A percentile compares a stretch with the other conserved stretches of the same genome.
Evolutionary conservation across 1,140 invertebrate species (phyloP).

Genomic region (Drosophila neocordata): DNA sequence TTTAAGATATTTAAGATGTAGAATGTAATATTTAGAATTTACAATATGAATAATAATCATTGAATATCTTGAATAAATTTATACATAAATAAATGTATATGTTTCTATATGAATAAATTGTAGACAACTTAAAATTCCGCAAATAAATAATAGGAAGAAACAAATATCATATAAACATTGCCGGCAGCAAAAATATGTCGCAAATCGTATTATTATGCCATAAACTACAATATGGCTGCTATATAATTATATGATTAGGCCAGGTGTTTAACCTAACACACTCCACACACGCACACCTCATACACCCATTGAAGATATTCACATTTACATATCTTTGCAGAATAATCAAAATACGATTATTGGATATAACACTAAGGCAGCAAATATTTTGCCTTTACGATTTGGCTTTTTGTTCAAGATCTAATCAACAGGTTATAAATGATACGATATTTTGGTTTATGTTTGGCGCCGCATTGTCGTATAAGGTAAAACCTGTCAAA

Average conservation of each 20-base stretch:
- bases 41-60: not conserved
- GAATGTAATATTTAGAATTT: not conserved
- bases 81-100: not conserved
- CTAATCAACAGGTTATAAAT: conserved; percentile 52
- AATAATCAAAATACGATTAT: conserved; percentile 41
- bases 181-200: conserved; percentile 52
- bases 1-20: not conserved
- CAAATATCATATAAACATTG: conserved; percentile 21
- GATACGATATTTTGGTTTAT: conserved; percentile 32
- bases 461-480: conserved; percentile 30
- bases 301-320: conserved; percentile 4
- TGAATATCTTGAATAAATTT: conserved; percentile 5
- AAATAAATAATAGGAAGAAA: not conserved
- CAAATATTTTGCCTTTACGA: conserved; percentile 6
- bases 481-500: conserved; percentile 53
- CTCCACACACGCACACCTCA: conserved; percentile 19
- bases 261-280: conserved; percentile 35
- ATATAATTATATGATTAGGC: conserved; percentile 66
- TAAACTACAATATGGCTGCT: conserved; percentile 47
- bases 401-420: conserved; percentile 18
- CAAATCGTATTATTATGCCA: conserved; percentile 57
- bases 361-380: conserved; percentile 29
- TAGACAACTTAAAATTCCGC: conserved; percentile 1
- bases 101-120: not conserved
- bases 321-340: conserved; percentile 44